Base-by-base conservation (phyloP, 2,797 vertebrate genomes). In the Acanthornis magna region DNA sequence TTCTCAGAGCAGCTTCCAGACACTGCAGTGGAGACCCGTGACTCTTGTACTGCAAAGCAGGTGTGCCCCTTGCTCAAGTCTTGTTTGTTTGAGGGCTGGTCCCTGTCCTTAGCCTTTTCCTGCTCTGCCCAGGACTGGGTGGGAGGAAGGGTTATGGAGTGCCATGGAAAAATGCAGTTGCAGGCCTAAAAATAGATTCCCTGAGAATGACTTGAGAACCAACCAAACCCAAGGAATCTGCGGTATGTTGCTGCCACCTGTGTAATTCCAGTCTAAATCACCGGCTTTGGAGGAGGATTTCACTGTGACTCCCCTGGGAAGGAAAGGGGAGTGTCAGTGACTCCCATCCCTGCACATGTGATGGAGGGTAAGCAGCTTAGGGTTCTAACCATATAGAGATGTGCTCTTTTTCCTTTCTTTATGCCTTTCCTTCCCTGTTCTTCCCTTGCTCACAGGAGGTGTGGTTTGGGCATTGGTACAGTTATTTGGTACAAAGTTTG, bases 131-230 rank as follows among this genome's bases (percentile, higher is more conserved):
- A 30, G 53, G 30, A 1, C 19, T 23, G 53, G 26, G 16, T 34
- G 55, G 29, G 68, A 63, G 36, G 45, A 16, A 53, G 48, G 30
- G 34, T 61, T 42, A 42, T 20, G 22, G 63, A 85, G n/a, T 38
- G 26, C 53, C 11, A 1, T 30, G 25, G 77, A 92, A 76, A 75
- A 85, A 67, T 32, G 45, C 71, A 34, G 20, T 89, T 36, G 13
- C 32, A 45, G 21, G 43, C 22, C 91, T 93, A 67, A 94, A 91
- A 88, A 81, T 90, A 93, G 55, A 29, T 63, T 38, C 40, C 22
- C 47, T 7, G n/a, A 32, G 53, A 40, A 32, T 88, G 26, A 71
- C 60, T 57, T 21, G 6, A 50, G 85, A 82, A 40, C 23, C 10
- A 70, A 14, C 57, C 74, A 81, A 84, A 76, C 20, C 23, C 36